A percentile compares a stretch with the other conserved stretches of the same genome.
phyloP scores from a whole-genome alignment of 2,797 vertebrate species.

The Clamator glandarius region DNA sequence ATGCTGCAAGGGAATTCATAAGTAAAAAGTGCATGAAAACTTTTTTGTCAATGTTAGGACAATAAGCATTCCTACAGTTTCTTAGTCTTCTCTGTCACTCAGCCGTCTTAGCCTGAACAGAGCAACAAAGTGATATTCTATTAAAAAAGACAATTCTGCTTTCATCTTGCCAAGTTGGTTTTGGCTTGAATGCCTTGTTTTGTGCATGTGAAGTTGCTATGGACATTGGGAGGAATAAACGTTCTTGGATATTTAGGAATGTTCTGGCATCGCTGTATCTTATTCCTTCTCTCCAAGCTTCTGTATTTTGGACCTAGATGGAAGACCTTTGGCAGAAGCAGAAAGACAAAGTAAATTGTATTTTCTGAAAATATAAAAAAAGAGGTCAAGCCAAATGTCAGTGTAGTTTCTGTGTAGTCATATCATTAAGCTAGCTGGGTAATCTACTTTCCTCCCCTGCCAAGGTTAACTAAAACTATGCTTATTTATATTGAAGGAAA shows the following conservation, averaged over 20 bases:
- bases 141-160: neutral
- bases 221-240: neutral
- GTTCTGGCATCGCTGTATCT: neutral
- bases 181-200: neutral
- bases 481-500: neutral
- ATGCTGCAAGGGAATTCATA: constrained; percentile 36
- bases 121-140: constrained; percentile 21
- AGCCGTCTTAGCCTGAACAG: neutral
- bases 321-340: neutral
- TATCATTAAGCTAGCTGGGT: neutral
- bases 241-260: neutral
- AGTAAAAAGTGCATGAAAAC: constrained; percentile 16
- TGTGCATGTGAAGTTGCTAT: neutral
- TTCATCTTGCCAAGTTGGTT: neutral
- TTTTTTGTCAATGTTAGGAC: constrained; percentile 20
- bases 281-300: neutral
- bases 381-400: neutral
- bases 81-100: neutral
- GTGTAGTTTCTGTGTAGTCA: neutral
- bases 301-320: neutral
- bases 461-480: neutral
- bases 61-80: constrained; percentile 16
- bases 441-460: neutral
- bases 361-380: neutral
- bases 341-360: neutral